phyloP scores from a whole-genome alignment of 53 echinoderm and acorn worm species.

The Apostichopus leukothele region DNA sequence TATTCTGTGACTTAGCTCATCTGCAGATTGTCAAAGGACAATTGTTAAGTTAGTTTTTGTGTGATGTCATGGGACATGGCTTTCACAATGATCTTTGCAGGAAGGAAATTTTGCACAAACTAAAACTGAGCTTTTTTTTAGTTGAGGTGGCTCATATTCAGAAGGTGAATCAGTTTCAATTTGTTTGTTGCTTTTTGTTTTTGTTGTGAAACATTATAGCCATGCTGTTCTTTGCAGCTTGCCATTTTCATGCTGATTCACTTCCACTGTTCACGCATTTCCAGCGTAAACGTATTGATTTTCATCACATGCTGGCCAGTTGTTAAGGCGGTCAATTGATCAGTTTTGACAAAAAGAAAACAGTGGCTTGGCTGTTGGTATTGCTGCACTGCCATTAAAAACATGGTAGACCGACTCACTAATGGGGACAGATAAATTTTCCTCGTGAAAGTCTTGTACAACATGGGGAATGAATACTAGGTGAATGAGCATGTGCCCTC shows the following conservation, averaged over 20 bases:
- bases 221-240: not conserved
- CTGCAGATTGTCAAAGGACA: not conserved
- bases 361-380: not conserved
- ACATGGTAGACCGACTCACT: too few species aligned
- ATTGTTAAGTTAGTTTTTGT: not conserved
- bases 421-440: too few species aligned
- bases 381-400: not conserved
- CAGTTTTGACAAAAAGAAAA: not conserved
- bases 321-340: conserved; percentile 32
- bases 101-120: not conserved
- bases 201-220: not conserved
- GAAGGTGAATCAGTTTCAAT: not conserved
- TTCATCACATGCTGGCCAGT: conserved; percentile 23
- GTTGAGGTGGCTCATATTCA: not conserved
- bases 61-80: not conserved
- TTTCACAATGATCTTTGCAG: too few species aligned
- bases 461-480: too few species aligned
- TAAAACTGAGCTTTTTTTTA: not conserved
- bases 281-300: conserved; percentile 45
- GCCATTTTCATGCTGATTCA: not conserved
- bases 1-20: conserved; percentile 4
- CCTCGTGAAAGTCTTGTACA: too few species aligned
- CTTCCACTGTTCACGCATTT: conserved; percentile 43
- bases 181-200: not conserved
- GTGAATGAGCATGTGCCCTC: too few species aligned